phyloP scores from a whole-genome alignment of 1,140 invertebrate species.

The Leptestheria dahalacensis region DNA sequence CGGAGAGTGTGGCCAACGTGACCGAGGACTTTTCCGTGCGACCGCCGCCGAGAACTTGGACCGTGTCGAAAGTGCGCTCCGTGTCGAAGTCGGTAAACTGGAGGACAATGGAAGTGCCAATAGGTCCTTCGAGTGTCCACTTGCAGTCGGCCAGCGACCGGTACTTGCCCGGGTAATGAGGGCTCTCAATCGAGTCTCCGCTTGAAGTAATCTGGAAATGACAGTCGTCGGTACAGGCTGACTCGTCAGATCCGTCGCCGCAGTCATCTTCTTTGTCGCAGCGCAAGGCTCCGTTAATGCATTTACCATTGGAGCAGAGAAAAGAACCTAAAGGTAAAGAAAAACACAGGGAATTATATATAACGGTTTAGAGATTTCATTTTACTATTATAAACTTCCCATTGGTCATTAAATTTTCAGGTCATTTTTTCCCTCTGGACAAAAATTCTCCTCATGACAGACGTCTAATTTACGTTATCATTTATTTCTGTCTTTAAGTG shows the following conservation, averaged over 20 bases:
- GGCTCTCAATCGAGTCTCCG: slow-evolving; percentile 86
- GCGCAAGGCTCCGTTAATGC: slow-evolving; percentile 72
- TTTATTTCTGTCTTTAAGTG: too few species aligned
- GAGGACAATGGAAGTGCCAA: slow-evolving; percentile 82
- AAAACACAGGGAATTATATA: too few species aligned
- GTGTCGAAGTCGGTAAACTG: slow-evolving; percentile 95
- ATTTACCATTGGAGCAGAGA: slow-evolving; percentile 82
- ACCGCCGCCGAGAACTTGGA: slow-evolving; percentile 87
- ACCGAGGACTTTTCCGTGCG: slow-evolving; percentile 85
- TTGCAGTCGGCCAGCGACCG: slow-evolving; percentile 77
- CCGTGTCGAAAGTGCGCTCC: slow-evolving; percentile 87
- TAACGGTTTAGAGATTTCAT: too few species aligned
- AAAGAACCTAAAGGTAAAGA: slow-evolving; percentile 48
- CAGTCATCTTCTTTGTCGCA: slow-evolving; percentile 89
- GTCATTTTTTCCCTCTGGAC: too few species aligned
- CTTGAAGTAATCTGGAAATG: slow-evolving; percentile 84
- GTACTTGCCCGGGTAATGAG: slow-evolving; percentile 88
- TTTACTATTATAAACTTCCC: too few species aligned
- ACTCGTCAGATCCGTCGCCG: slow-evolving; percentile 78
- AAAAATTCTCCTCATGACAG: too few species aligned
- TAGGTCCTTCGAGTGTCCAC: slow-evolving; percentile 91
- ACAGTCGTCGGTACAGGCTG: slow-evolving; percentile 72
- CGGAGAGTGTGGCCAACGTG: slow-evolving; percentile 77
- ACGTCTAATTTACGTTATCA: too few species aligned
- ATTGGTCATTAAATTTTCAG: too few species aligned